Evolutionary conservation across 2,797 vertebrate genomes (phyloP).

Genomic region (Leuciscus waleckii): DNA sequence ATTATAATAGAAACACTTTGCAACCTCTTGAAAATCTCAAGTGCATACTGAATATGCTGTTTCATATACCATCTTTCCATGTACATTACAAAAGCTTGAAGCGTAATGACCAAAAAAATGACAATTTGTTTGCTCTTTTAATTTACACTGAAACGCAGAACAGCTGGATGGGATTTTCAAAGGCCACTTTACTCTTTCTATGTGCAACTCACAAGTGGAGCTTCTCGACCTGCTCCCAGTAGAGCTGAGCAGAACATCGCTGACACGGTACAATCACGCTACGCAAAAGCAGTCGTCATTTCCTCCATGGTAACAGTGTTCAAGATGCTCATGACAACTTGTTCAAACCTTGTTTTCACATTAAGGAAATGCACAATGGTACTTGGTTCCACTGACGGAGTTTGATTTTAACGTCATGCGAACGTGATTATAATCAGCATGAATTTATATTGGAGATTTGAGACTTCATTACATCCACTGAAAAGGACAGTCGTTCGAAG

Average conservation of each 20-base stretch:
- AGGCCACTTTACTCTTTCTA: constrained; percentile 35
- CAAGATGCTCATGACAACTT: constrained; percentile 34
- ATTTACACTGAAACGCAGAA: neutral
- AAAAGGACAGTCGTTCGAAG: neutral
- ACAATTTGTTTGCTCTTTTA: neutral
- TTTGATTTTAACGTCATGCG: neutral
- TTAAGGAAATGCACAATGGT: neutral
- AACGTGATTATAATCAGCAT: neutral
- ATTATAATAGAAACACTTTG: constrained; percentile 60
- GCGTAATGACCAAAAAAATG: neutral
- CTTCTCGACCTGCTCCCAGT: constrained; percentile 50
- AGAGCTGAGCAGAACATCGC: constrained; percentile 56
- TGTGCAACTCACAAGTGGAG: constrained; percentile 51
- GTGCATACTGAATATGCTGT: constrained; percentile 28
- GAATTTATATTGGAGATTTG: neutral
- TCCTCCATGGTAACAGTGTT: constrained; percentile 57
- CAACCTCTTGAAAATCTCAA: constrained; percentile 56
- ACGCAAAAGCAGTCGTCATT: constrained; percentile 40
- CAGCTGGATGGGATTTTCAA: constrained; percentile 2
- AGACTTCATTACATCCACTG: neutral
- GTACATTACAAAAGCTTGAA: neutral
- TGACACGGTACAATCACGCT: constrained; percentile 52
- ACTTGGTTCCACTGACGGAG: neutral
- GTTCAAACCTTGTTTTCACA: neutral
- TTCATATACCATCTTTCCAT: constrained; percentile 15